These are phyloP conservation scores for Idaea aversata DNA, from an alignment of 2,888 invertebrate genomes.

Conservation along the genomic window DNA sequence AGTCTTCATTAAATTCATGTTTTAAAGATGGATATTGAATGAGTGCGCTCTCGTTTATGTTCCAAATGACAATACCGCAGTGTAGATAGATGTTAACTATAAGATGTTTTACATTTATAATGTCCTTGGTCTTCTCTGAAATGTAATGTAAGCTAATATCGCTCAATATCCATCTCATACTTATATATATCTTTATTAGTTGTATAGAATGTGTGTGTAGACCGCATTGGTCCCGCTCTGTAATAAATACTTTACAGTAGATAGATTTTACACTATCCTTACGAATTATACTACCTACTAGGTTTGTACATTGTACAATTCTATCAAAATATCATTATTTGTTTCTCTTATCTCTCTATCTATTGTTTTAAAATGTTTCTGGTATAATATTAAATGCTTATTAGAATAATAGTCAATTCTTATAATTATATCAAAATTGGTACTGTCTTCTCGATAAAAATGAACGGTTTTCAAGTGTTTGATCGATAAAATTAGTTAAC, in stretches of 20 bases:
- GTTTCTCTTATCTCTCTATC: conserved; percentile 21
- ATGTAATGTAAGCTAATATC: not conserved
- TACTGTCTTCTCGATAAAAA: conserved; percentile 25
- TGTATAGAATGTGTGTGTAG: conserved; percentile 17
- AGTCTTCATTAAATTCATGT: conserved; percentile 16
- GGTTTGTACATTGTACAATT: conserved; percentile 13
- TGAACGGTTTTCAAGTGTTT: conserved; percentile 40
- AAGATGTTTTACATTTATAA: not conserved
- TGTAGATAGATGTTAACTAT: not conserved
- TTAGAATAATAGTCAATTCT: conserved; percentile 47
- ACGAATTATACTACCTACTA: conserved; percentile 33
- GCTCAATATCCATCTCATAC: conserved; percentile 9
- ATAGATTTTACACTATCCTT: conserved; percentile 56
- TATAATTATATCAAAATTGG: conserved; percentile 31
- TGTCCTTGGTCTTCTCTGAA: not conserved
- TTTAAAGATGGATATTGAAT: conserved; percentile 20
- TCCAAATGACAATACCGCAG: conserved; percentile 3
- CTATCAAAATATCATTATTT: conserved; percentile 26
- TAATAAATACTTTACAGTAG: conserved; percentile 39
- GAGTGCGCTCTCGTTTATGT: conserved; percentile 4
- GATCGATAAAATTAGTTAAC: conserved; percentile 38
- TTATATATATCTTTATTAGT: conserved; percentile 13
- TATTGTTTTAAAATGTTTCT: conserved; percentile 16
- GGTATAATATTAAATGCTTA: conserved; percentile 22
- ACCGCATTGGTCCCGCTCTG: conserved; percentile 64